Base-by-base conservation (phyloP, 2,113 vertebrate species). In the Hoplias malabaricus region DNA sequence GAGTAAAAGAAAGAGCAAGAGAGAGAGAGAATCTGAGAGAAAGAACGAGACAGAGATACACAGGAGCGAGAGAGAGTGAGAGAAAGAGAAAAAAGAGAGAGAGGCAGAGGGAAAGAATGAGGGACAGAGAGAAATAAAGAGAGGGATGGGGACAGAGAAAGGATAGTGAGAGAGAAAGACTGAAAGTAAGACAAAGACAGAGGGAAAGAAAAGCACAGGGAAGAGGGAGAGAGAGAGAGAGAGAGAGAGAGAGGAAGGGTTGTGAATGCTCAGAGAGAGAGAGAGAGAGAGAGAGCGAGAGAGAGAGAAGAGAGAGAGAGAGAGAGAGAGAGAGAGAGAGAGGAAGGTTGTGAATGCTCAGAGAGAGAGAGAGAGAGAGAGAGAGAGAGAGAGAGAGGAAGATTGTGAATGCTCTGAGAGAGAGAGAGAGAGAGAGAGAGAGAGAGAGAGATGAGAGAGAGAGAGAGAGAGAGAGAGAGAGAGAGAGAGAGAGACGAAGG, bases 291-390 rank as follows among this genome's bases (percentile, higher is more conserved):
- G 54, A 14, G 54, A 40, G 33, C 63, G 40, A 71, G 23, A 71
- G 42, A 63, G 34, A 65, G 23, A 61, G 25, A 27, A 68, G 65
- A 14, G 61, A 5, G 42, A 25, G n/a, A 75, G 43, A 53, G 29
- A 72, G 34, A 50, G 38, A 67, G 36, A 25, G 63, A 67, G 21
- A 27, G 38, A 67, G 36, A 43, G 63, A 25, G 9, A 25, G 36
- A 66, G 16, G 14, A 23, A 50, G 43, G n/a, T 4, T 11, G 46
- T 19, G 11, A 50, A 4, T 2, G 46, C 13, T 5, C 13, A 53
- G 43, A 50, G 59, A 38, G 54, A 56, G 43, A 59, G 56, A 72
- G 23, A 72, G 48, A 66, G 31, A 29, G 29, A 77, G 57, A 75
- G n/a, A 48, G 33, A 61, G 68, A 56, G 62, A 40, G 56, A 34